Percentiles rank a stretch among this genome's conserved stretches.
Evolutionary conservation across 2,888 invertebrate genomes (phyloP).

Genomic region (Cephus runcator): DNA sequence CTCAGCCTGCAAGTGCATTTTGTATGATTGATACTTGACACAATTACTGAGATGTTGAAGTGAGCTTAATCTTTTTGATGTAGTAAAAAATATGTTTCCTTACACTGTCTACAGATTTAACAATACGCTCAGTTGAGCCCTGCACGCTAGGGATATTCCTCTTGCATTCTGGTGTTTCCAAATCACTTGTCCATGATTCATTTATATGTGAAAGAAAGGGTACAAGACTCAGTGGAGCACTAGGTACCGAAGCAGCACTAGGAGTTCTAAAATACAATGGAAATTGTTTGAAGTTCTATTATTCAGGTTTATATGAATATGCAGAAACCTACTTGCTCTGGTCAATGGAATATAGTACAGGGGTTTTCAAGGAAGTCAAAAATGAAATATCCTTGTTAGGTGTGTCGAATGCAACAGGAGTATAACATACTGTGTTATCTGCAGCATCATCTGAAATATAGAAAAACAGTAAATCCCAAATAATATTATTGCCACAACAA

Average conservation of each 20-base stretch:
- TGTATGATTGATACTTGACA: too few relatives aligned
- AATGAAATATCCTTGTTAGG: slow-evolving; percentile 1
- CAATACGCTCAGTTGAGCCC: too few relatives aligned
- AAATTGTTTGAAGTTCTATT: background rate
- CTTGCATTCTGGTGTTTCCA: slow-evolving; percentile 48
- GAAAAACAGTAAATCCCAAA: too few relatives aligned
- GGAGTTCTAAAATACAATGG: slow-evolving; percentile 30
- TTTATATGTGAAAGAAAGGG: slow-evolving; percentile 45
- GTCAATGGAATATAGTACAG: slow-evolving; percentile 21
- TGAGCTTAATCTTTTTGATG: too few relatives aligned
- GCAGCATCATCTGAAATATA: too few relatives aligned
- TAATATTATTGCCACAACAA: too few relatives aligned
- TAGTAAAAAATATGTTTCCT: too few relatives aligned
- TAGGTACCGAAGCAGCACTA: slow-evolving; percentile 39
- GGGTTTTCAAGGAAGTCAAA: slow-evolving; percentile 25
- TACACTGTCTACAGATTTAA: too few relatives aligned
- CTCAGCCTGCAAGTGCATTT: slow-evolving; percentile 2
- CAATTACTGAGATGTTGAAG: too few relatives aligned
- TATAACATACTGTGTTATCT: too few relatives aligned
- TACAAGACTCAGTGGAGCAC: slow-evolving; percentile 43
- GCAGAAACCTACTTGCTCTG: slow-evolving; percentile 23
- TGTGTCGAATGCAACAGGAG: too few relatives aligned
- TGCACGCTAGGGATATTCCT: background rate
- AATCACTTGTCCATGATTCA: slow-evolving; percentile 49
- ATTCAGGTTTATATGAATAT: background rate